Base-by-base conservation (phyloP, 64 coral and sea anemone species). In the Stichodactyla mertensii region DNA sequence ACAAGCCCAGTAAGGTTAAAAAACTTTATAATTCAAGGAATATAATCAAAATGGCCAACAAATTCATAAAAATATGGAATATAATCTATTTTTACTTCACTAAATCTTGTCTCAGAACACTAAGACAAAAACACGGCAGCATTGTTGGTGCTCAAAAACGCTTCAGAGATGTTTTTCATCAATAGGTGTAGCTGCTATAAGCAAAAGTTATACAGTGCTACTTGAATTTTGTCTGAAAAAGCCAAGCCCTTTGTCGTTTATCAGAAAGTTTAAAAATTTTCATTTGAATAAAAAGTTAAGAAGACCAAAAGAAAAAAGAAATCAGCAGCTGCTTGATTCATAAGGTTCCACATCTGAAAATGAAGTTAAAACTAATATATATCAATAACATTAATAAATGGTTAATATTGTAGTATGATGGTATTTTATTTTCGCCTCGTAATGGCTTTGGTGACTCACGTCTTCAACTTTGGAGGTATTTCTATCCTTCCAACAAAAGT, bases 401-500 rank as follows among this genome's bases (percentile, higher is more conserved):
- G 22, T 74, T 11, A 22, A 45, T 45, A 45, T 45, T 45, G 36
- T 22, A 23, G 19, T 14, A 8, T 31, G 10, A 74, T 20, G 24
- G n/a, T 22, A 27, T 31, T 13, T 74, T 78, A 45, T 45, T 81
- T 81, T 81, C 26, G 78, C 78, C 11, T 81, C 16, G 52, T 55
- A 52, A 53, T 81, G 78, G 62, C 22, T 66, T 53, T 52, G 83
- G 27, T 11, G 2, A 85, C 96, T 94, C 79, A 99, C 96, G 67
- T 99, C 96, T 86, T 99, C 96, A 80, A 99, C 88, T 45, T 86
- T 99, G 28, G 92, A 93, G 13, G 87, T 86, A 61, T 64, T 87
- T 22, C 96, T 89, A 81, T 99, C 96, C 57, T 99, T 99, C 96
- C 96, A 99, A 83, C 96, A 99, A 77, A 99, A 99, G 66, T 99